Base-by-base conservation (phyloP, 1,140 invertebrate genomes). In the Xylocopa sonorina region DNA sequence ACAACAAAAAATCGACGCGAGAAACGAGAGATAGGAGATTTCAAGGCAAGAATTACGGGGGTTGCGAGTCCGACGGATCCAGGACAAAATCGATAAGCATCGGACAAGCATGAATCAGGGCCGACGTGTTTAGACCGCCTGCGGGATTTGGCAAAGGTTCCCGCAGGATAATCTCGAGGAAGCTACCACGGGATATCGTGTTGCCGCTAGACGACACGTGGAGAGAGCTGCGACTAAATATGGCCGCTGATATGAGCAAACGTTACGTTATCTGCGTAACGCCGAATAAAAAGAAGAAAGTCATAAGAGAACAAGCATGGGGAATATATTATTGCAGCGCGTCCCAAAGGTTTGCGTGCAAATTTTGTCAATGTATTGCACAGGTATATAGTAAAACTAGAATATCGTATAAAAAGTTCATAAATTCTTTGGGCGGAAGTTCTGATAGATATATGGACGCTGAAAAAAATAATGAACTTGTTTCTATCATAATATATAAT, bases 1-100 rank as follows among this genome's bases (percentile, higher is more conserved):
- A 34, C 32, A 34, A 69, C 32, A 34, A 69, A 69, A 69, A 69
- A 69, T 38, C 48, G 12, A 9, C n/a, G 32, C 14, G 5, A 72
- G 27, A 5, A 58, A 27, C 43, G 55, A 58, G 21, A 60, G 9
- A 46, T 9, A 10, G 41, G 29, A 41, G 55, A 62, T 50, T 7
- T 1, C 24, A 10, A 32, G n/a, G 46, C 29, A 74, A 63, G 71
- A 74, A 41, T 63, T 63, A 74, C 57, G 71, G 41, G 43, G 7
- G 43, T n/a, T 14, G 53, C 9, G 18, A 6, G 18, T 12, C 6
- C 24, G 34, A 24, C 55, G 48, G 75, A 58, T 62, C 27, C 43
- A 71, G 66, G 41, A 51, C 66, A 48, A 60, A 78, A 71, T 78
- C 67, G 67, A 72, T 78, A 57, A 72, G 43, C 53, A 50, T 71